phyloP scores from a whole-genome alignment of 2,113 vertebrate species.

The Marcusenius ussheri region DNA sequence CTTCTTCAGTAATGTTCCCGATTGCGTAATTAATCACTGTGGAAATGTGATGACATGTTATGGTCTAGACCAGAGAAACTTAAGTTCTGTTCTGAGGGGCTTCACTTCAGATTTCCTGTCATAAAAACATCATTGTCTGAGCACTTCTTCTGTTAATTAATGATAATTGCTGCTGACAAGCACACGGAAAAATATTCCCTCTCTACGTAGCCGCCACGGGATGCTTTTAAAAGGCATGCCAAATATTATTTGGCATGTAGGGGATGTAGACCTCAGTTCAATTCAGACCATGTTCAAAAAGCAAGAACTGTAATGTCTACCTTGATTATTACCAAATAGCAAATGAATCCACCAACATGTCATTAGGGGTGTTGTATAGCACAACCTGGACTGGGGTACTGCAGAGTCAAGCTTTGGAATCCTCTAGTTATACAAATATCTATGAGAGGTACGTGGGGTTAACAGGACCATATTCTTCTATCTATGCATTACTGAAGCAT shows the following conservation, averaged over 20 bases:
- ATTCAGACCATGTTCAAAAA: not conserved
- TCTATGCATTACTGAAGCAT: not conserved
- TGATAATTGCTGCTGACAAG: not conserved
- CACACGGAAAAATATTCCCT: not conserved
- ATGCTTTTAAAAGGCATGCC: not conserved
- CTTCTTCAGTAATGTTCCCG: slow-evolving; percentile 53
- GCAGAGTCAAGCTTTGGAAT: not conserved
- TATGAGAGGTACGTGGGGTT: not conserved
- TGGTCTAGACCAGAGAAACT: not conserved
- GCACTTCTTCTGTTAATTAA: not conserved
- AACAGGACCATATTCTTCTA: not conserved
- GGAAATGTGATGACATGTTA: not conserved
- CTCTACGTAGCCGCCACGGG: not conserved
- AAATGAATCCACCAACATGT: not conserved
- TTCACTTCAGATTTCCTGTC: not conserved
- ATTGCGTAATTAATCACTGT: not conserved
- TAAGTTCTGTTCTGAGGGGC: not conserved
- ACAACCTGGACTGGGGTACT: not conserved
- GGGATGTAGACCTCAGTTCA: not conserved
- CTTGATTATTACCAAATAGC: not conserved
- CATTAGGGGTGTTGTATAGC: not conserved
- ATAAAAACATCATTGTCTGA: not conserved
- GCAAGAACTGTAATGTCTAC: not conserved
- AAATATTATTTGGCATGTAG: no score
- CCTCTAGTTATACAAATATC: not conserved